These are phyloP conservation scores for Hydrotaea cyrtoneurina DNA, from an alignment of 2,888 invertebrate genomes.

Conservation along the genomic window DNA sequence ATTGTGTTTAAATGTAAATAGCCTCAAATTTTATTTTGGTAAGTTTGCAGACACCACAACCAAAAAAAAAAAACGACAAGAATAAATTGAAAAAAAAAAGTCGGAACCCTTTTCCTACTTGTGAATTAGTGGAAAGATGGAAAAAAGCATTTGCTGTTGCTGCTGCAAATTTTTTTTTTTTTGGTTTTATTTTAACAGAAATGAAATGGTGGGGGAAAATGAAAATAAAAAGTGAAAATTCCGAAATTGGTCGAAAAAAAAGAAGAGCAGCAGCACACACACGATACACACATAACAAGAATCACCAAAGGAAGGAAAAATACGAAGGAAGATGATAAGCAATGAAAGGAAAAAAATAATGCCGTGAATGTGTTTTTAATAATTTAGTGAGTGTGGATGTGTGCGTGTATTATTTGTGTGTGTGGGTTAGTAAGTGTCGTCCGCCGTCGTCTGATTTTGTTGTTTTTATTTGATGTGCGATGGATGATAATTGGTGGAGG, in stretches of 20 bases:
- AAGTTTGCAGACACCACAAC: slow-evolving; percentile 50
- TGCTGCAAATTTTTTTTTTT: slow-evolving; percentile 49
- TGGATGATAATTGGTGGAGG: slow-evolving; percentile 52
- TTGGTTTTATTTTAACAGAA: slow-evolving; percentile 27
- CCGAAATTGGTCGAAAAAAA: slow-evolving; percentile 60
- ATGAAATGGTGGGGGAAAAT: slow-evolving; percentile 35
- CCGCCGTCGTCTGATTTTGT: slow-evolving; percentile 45
- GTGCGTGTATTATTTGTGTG: slow-evolving; percentile 17
- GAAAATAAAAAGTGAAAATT: slow-evolving; percentile 65
- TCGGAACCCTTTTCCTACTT: slow-evolving; percentile 49
- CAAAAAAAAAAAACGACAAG: slow-evolving; percentile 24
- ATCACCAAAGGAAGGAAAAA: slow-evolving; percentile 40
- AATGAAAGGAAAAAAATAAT: slow-evolving; percentile 52
- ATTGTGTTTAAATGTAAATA: slow-evolving; percentile 63
- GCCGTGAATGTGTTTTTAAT: slow-evolving; percentile 63
- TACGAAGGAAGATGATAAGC: slow-evolving; percentile 55
- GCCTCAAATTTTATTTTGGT: slow-evolving; percentile 64
- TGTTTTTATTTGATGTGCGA: slow-evolving; percentile 46
- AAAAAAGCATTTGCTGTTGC: slow-evolving; percentile 35
- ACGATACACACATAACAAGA: neutral
- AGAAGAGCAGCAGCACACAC: slow-evolving; percentile 24
- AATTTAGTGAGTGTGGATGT: slow-evolving; percentile 48
- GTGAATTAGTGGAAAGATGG: slow-evolving; percentile 41
- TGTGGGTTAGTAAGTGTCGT: slow-evolving; percentile 13
- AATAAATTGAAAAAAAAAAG: slow-evolving; percentile 44